A percentile compares a stretch with the other conserved stretches of the same genome.
phyloP scores from a whole-genome alignment of 2,888 invertebrate genomes.

The Agonopterix heracliana region DNA sequence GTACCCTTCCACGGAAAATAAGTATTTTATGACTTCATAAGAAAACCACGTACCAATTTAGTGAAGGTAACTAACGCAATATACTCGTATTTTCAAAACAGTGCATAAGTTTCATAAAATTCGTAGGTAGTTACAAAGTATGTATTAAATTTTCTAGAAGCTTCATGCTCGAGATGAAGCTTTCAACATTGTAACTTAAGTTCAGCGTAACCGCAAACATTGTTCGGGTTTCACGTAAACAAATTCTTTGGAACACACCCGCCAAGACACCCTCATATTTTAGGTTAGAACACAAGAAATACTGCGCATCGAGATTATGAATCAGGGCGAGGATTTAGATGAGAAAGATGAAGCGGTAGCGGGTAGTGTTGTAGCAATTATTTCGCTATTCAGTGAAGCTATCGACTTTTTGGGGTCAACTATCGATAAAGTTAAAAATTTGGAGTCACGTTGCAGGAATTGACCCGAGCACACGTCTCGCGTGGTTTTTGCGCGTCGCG shows the following conservation, averaged over 20 bases:
- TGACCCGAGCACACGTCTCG: too few species aligned
- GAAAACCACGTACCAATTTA: too few species aligned
- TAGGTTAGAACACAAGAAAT: slow-evolving; percentile 25
- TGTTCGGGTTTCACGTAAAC: slow-evolving; percentile 13
- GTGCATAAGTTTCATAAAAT: not conserved
- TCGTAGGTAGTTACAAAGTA: slow-evolving; percentile 1
- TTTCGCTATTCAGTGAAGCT: too few species aligned
- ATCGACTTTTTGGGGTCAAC: too few species aligned
- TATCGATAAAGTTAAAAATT: too few species aligned
- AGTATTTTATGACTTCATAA: too few species aligned
- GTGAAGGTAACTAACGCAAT: too few species aligned
- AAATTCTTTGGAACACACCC: slow-evolving; percentile 24
- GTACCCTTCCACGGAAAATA: too few species aligned
- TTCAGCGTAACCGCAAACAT: slow-evolving; percentile 7
- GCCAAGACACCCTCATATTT: slow-evolving; percentile 25
- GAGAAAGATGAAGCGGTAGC: too few species aligned
- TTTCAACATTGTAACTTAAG: slow-evolving; percentile 3
- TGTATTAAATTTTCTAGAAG: slow-evolving; percentile 3
- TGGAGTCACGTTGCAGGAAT: too few species aligned
- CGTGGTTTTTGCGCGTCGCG: too few species aligned
- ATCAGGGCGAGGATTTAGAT: slow-evolving; percentile 6
- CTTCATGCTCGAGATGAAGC: not conserved
- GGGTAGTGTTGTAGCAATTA: too few species aligned
- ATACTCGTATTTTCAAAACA: not conserved
- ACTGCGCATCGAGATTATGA: slow-evolving; percentile 15